Conservation (phyloP, 2,797 vertebrate genomes). For the Lates japonicus region DNA sequence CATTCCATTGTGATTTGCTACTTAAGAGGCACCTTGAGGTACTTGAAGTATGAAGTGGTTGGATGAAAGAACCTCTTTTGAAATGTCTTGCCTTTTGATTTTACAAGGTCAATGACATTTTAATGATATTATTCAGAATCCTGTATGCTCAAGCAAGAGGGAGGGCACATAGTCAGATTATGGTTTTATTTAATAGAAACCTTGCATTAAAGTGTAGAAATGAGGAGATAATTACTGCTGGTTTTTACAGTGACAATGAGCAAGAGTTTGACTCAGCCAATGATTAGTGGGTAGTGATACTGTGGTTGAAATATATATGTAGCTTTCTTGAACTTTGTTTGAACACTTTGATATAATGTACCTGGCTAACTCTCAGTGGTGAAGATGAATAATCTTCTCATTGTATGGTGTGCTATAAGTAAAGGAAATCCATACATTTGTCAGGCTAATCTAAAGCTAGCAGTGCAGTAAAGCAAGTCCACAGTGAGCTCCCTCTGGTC, state of each 20-base stretch:
- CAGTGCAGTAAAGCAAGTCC: slow-evolving; percentile 43
- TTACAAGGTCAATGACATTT: slow-evolving; percentile 61
- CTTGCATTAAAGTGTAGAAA: slow-evolving; percentile 57
- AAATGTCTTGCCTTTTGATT: slow-evolving; percentile 29
- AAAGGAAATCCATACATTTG: slow-evolving; percentile 30
- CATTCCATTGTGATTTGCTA: not conserved
- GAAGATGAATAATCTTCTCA: slow-evolving; percentile 4
- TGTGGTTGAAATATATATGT: slow-evolving; percentile 45
- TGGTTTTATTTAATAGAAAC: slow-evolving; percentile 47
- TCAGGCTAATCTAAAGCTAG: slow-evolving; percentile 41
- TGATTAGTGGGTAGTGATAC: slow-evolving; percentile 63
- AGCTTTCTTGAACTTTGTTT: slow-evolving; percentile 32
- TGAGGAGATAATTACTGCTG: slow-evolving; percentile 75
- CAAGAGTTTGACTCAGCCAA: slow-evolving; percentile 56
- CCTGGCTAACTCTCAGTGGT: not conserved
- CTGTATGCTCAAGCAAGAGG: slow-evolving; percentile 30
- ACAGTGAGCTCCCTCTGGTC: slow-evolving; percentile 29
- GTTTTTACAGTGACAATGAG: slow-evolving; percentile 62
- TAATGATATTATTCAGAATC: slow-evolving; percentile 59
- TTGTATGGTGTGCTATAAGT: not conserved
- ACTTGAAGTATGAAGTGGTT: slow-evolving; percentile 26
- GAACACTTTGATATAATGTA: slow-evolving; percentile 4
- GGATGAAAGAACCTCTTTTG: slow-evolving; percentile 26
- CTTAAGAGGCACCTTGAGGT: slow-evolving; percentile 10
- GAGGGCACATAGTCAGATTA: slow-evolving; percentile 51